Percentiles rank a stretch among this genome's conserved stretches.
Conservation (phyloP, 2,113 vertebrate genomes). For the Ailuropoda melanoleuca region DNA sequence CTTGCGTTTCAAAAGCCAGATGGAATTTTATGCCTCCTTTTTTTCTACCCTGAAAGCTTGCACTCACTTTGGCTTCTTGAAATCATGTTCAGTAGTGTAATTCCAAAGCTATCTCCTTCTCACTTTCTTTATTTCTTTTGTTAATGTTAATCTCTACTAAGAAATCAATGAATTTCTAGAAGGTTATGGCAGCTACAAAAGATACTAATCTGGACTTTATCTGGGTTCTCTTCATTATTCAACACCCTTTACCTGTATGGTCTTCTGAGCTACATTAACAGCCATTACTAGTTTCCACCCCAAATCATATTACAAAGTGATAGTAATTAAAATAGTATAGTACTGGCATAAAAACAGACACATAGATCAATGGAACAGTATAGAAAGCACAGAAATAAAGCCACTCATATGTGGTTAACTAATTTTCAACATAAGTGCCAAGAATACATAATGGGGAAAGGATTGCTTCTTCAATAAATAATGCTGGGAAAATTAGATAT, state of each 20-base stretch:
- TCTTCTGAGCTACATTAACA: not conserved
- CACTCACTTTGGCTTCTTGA: not conserved
- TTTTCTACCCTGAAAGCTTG: not conserved
- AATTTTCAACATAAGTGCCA: not conserved
- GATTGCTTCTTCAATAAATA: not conserved
- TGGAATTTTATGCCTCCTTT: conserved; percentile 12
- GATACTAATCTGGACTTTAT: not conserved
- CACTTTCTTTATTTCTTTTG: not conserved
- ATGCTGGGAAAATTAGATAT: not conserved
- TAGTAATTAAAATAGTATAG: not conserved
- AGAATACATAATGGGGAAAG: not conserved
- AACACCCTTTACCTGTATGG: not conserved
- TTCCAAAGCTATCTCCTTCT: not conserved
- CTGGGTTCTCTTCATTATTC: not conserved
- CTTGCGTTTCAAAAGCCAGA: conserved; percentile 26
- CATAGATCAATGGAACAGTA: not conserved
- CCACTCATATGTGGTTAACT: not conserved
- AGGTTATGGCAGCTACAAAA: not conserved
- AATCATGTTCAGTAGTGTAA: not conserved
- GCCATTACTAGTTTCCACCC: not conserved
- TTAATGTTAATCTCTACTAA: not conserved
- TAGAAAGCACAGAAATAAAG: not conserved
- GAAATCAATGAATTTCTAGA: not conserved
- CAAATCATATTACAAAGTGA: not conserved
- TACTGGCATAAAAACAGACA: not conserved